phyloP scores from a whole-genome alignment of 1,140 invertebrate genomes.

The Piezodorus guildinii region DNA sequence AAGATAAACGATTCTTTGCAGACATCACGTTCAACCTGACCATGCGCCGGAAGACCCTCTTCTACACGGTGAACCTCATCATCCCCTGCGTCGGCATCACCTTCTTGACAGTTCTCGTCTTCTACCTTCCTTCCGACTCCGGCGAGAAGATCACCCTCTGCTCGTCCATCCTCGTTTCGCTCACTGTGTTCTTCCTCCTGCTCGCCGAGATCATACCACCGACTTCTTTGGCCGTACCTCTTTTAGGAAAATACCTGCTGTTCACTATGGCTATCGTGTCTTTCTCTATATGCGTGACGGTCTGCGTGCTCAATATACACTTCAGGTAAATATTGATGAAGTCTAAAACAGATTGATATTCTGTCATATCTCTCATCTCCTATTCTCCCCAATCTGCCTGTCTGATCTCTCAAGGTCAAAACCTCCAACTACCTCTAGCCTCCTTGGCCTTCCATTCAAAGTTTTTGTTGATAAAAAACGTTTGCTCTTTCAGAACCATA shows the following conservation, averaged over 20 bases:
- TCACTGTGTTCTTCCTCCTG: conserved; percentile 97
- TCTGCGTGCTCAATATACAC: conserved; percentile 93
- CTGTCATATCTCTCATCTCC: too few species aligned
- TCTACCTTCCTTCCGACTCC: conserved; percentile 90
- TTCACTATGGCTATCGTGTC: conserved; percentile 98
- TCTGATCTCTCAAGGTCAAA: too few species aligned
- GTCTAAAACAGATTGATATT: too few species aligned
- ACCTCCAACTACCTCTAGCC: too few species aligned
- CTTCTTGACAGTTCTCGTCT: conserved; percentile 87
- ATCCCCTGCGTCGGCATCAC: conserved; percentile 84
- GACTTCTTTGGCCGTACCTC: conserved; percentile 90
- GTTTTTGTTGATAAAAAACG: too few species aligned
- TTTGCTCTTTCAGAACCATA: too few species aligned
- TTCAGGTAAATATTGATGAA: conserved; percentile 73
- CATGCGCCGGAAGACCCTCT: conserved; percentile 83
- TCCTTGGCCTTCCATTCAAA: too few species aligned
- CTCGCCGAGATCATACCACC: conserved; percentile 96
- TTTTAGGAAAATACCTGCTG: conserved; percentile 88
- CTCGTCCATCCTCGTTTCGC: conserved; percentile 93
- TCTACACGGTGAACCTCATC: conserved; percentile 84
- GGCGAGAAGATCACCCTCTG: conserved; percentile 91
- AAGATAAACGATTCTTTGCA: conserved; percentile 36
- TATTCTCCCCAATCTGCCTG: too few species aligned
- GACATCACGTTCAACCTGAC: conserved; percentile 94
- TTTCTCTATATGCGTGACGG: conserved; percentile 91